Base-by-base conservation (phyloP, 2,797 vertebrate species). In the Crax fasciolata region DNA sequence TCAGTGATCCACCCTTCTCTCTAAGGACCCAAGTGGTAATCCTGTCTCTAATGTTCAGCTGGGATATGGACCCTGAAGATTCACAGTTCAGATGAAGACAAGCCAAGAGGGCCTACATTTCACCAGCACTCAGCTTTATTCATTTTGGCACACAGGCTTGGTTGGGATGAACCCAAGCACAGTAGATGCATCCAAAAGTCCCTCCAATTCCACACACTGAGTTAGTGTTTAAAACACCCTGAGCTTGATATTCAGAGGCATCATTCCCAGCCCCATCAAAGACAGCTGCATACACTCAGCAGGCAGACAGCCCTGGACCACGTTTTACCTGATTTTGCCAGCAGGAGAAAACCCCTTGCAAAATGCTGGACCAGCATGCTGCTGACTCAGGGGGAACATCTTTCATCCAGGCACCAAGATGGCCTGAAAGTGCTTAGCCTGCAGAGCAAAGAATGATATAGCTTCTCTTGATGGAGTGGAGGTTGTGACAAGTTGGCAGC, bases 351-450 rank as follows among this genome's bases (percentile, higher is more conserved):
- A 30, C 1, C 1, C 30, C 41, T 68, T 62, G 15, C 32, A 72
- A 71, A 71, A 43, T 1, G 4, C 12, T 55, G 20, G 7, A 59
- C 20, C 15, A 32, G 11, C 4, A 32, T 1, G 0, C 2, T 44
- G 44, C 23, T 71, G 30, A 23, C 16, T 90, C 35, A 30, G 10
- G 20, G 9, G 3, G 46, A 81, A 27, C 30, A n/a, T 54, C 39
- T 66, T 65, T 71, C 58, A 72, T 27, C 15, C 28, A 58, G 51
- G 24, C 14, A 27, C 6, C 4, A 59, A 3, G 4, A 3, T 62
- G n/a, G 20, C 18, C 51, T 59, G 11, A 67, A 90, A 48, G 10
- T 43, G 3, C 15, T 86, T 14, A 25, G 39, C 46, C 46, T 59
- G 18, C 11, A 67, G 32, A 74, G 13, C 4, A 63, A 52, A 62